Percentiles rank a stretch among this genome's conserved stretches.
phyloP scores from a whole-genome alignment of 2,888 invertebrate genomes.

The Cephus rjabovi region DNA sequence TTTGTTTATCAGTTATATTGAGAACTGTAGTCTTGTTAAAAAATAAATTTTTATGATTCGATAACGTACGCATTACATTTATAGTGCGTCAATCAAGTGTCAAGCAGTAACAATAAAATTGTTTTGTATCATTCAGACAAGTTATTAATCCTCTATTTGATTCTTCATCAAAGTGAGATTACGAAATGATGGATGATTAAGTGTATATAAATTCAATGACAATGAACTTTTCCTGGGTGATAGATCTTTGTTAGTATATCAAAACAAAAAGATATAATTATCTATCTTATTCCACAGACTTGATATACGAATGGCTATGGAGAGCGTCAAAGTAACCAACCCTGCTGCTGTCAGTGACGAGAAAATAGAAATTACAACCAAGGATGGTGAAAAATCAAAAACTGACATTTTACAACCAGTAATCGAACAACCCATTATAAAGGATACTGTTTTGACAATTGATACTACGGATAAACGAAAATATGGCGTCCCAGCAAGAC shows the following conservation, averaged over 20 bases:
- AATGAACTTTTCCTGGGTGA: background rate
- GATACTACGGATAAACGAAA: slow-evolving; percentile 45
- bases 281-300: background rate
- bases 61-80: no score
- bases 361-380: no score
- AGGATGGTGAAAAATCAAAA: no score
- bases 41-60: no score
- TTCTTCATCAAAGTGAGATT: background rate
- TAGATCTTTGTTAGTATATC: no score
- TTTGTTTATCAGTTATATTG: background rate
- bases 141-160: background rate
- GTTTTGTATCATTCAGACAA: background rate
- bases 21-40: background rate
- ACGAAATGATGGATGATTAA: background rate
- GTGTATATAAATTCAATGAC: background rate
- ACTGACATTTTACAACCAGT: background rate
- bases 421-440: slow-evolving; percentile 25
- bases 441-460: slow-evolving; percentile 29
- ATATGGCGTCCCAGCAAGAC: slow-evolving; percentile 28
- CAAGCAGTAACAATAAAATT: background rate
- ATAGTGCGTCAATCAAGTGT: no score
- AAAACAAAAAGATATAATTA: background rate
- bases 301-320: background rate
- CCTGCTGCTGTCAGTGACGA: no score
- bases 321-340: background rate